Conservation (phyloP, 2,797 vertebrate species). For the Amblyraja radiata region DNA sequence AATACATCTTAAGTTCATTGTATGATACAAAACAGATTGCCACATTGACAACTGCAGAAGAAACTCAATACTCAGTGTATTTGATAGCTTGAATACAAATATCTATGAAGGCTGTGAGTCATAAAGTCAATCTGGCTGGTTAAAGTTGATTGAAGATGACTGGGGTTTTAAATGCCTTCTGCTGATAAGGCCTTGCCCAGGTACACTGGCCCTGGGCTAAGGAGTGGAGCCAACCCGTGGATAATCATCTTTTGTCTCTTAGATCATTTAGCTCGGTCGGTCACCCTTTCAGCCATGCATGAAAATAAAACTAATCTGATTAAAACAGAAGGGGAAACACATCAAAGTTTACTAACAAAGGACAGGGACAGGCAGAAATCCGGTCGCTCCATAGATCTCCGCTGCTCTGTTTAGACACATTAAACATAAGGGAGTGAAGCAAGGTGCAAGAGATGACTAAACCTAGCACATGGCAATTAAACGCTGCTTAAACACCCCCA, state of each 20-base stretch:
- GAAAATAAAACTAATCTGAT: conserved; percentile 61
- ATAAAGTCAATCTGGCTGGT: conserved; percentile 8
- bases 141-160: conserved; percentile 34
- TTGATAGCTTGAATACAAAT: conserved; percentile 21
- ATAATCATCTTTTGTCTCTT: conserved; percentile 33
- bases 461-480: conserved; percentile 34
- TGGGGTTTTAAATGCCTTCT: conserved; percentile 30
- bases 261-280: conserved; percentile 29
- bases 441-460: conserved; percentile 34
- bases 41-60: background rate
- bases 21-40: background rate
- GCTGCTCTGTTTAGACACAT: conserved; percentile 19
- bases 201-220: conserved; percentile 30
- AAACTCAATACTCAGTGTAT: conserved; percentile 7
- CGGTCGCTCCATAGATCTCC: background rate
- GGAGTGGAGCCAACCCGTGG: background rate
- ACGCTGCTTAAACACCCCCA: conserved; percentile 17
- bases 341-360: conserved; percentile 37
- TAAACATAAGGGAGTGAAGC: conserved; percentile 7
- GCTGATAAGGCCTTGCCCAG: conserved; percentile 30
- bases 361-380: conserved; percentile 5
- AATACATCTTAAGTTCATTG: background rate
- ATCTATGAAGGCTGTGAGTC: background rate
- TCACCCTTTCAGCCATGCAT: conserved; percentile 49
- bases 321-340: conserved; percentile 52